Evolutionary conservation across 2,113 vertebrate genomes (phyloP).

Genomic region (Sylvietta virens): DNA sequence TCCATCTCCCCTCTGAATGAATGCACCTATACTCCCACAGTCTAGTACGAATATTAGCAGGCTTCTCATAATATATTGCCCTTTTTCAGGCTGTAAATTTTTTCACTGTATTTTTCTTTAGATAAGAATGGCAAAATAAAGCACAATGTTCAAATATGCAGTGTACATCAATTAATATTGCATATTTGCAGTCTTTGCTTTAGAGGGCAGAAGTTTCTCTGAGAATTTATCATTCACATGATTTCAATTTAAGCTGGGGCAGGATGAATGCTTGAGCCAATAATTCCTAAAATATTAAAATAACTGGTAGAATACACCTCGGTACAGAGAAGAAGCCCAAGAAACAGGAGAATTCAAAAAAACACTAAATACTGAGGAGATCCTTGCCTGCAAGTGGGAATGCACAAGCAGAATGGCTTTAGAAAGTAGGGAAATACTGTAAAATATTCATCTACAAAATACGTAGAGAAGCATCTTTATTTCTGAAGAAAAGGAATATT

Average conservation of each 20-base stretch:
- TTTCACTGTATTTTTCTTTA: neutral
- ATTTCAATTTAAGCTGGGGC: neutral
- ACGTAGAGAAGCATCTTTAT: neutral
- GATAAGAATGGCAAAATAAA: neutral
- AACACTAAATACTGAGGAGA: neutral
- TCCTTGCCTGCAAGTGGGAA: neutral
- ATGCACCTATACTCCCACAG: neutral
- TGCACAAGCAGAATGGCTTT: neutral
- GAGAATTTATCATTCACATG: neutral
- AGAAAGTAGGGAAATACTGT: neutral
- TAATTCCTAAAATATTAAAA: constrained; percentile 13
- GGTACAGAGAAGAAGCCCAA: neutral
- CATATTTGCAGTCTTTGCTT: neutral
- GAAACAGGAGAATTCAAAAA: neutral
- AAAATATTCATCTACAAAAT: neutral
- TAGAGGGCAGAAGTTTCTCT: neutral
- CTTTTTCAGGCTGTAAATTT: neutral
- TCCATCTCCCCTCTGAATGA: neutral
- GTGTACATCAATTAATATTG: neutral
- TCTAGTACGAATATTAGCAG: neutral
- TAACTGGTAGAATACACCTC: neutral
- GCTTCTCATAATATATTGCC: neutral
- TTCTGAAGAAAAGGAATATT: neutral
- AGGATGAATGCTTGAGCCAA: neutral
- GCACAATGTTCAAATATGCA: neutral